Conservation (phyloP, 1,140 invertebrate species). For the Caenorhabditis brenneri region DNA sequence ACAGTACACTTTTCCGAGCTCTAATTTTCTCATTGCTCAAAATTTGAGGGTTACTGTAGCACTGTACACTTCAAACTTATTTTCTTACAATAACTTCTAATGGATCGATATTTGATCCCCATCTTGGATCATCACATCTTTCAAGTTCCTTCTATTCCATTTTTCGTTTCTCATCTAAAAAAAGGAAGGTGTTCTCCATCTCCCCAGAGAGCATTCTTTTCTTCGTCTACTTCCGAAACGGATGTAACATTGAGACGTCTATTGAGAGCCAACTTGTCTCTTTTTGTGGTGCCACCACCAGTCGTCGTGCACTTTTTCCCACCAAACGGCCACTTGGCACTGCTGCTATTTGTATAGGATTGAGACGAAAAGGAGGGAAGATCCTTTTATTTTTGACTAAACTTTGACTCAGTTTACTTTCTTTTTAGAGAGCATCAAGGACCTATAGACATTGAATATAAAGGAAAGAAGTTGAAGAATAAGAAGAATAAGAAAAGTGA, state of each 20-base stretch:
- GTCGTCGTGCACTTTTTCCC: conserved; percentile 1
- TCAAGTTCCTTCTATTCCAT: too few relatives aligned
- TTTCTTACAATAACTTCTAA: too few relatives aligned
- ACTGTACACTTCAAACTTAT: too few relatives aligned
- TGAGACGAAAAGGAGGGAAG: background rate
- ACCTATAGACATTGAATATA: background rate
- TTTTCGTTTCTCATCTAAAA: too few relatives aligned
- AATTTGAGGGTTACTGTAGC: too few relatives aligned
- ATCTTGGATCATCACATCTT: too few relatives aligned
- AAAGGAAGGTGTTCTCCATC: background rate
- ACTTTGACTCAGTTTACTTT: conserved; percentile 39
- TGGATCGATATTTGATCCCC: too few relatives aligned
- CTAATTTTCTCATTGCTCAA: too few relatives aligned
- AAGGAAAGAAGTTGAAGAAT: background rate
- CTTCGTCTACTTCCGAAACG: background rate
- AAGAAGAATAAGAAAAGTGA: conserved; percentile 4
- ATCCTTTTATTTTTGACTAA: background rate
- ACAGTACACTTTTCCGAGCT: too few relatives aligned
- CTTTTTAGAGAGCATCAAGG: conserved; percentile 7
- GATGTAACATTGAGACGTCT: background rate
- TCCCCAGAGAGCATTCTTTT: background rate
- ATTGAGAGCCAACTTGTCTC: conserved; percentile 8
- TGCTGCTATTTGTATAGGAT: conserved; percentile 20
- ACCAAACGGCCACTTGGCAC: conserved; percentile 7
- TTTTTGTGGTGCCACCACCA: background rate